Conservation (phyloP, 2,797 vertebrate species). For the Calcarius lapponicus region DNA sequence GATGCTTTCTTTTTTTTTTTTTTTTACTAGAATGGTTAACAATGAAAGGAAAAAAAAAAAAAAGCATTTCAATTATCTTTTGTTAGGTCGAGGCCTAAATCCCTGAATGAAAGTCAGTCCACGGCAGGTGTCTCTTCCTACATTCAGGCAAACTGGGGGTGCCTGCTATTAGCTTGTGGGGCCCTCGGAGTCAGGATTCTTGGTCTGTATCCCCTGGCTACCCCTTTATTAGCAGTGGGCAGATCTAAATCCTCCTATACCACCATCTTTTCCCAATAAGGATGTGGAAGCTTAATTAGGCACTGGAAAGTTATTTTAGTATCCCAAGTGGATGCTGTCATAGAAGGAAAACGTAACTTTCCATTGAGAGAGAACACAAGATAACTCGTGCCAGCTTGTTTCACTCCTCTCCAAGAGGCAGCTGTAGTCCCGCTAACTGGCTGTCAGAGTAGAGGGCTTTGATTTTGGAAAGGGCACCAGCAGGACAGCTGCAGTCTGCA, state of each 20-base stretch:
- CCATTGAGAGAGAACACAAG: constrained; percentile 21
- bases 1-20: too few species aligned
- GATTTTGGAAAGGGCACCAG: constrained; percentile 69
- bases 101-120: neutral
- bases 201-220: neutral
- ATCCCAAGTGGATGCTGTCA: constrained; percentile 47
- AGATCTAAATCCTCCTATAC: neutral
- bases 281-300: constrained; percentile 36
- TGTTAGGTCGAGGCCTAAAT: neutral
- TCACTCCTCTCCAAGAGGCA: constrained; percentile 57
- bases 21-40: neutral
- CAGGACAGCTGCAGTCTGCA: constrained; percentile 64
- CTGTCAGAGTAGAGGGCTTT: constrained; percentile 59
- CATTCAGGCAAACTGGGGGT: neutral
- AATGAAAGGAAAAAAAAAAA: neutral
- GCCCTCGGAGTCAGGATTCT: neutral
- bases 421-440: constrained; percentile 54
- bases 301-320: constrained; percentile 60
- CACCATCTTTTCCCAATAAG: constrained; percentile 50
- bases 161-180: neutral
- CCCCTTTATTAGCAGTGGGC: neutral
- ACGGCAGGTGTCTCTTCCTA: neutral
- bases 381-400: constrained; percentile 28
- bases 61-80: neutral
- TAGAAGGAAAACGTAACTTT: constrained; percentile 49